These are phyloP conservation scores for Invenusta paracnida DNA, from an alignment of 2,888 invertebrate species.

Conservation along the genomic window DNA sequence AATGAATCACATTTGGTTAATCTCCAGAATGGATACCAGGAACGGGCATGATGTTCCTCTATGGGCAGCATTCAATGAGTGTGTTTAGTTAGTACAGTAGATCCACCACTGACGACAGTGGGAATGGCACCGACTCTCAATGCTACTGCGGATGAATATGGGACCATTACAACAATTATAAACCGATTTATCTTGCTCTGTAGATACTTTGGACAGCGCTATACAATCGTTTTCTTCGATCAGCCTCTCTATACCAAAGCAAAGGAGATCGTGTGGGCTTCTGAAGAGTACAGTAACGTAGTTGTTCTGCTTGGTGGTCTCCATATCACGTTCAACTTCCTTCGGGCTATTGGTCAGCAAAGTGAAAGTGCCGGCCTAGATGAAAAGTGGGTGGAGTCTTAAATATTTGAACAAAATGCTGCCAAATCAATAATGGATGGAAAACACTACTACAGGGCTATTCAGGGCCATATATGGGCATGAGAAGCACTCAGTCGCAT, in stretches of 20 bases:
- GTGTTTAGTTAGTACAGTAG: not conserved
- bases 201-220: constrained; percentile 19
- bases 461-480: not conserved
- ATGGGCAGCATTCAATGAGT: not conserved
- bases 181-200: not conserved
- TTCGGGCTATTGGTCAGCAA: not conserved
- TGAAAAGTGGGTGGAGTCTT: not conserved
- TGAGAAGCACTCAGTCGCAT: not conserved
- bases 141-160: not conserved
- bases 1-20: not conserved
- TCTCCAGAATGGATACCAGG: not conserved
- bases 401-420: not conserved
- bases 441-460: not conserved
- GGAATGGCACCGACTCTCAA: not conserved
- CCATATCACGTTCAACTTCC: not conserved
- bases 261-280: not conserved
- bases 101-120: not conserved
- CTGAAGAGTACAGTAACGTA: not conserved
- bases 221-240: constrained; percentile 15
- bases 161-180: constrained; percentile 6
- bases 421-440: not conserved
- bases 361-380: not conserved
- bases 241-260: constrained; percentile 22
- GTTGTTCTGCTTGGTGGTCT: not conserved
- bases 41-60: not conserved